Evolutionary conservation across 2,797 vertebrate species (phyloP).

Genomic region (Natrix natrix): DNA sequence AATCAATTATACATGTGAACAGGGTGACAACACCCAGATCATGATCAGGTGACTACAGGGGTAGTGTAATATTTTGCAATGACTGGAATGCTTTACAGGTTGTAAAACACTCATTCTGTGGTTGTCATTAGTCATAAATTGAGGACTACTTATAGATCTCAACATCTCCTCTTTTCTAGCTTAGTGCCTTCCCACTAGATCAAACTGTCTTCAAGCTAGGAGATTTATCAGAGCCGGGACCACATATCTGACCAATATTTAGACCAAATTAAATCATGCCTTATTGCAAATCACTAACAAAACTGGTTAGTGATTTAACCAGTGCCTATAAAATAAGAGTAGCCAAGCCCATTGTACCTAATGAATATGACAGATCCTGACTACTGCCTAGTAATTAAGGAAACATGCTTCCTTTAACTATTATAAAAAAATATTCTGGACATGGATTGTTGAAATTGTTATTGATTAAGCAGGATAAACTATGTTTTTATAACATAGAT

Average conservation of each 20-base stretch:
- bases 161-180: not conserved
- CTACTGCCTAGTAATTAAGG: not conserved
- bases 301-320: too few species aligned
- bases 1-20: not conserved
- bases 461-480: not conserved
- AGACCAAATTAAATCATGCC: not conserved
- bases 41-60: not conserved
- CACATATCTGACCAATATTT: not conserved
- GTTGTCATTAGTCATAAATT: not conserved
- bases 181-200: not conserved
- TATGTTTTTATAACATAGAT: not conserved
- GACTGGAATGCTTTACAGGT: not conserved
- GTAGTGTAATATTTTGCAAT: not conserved
- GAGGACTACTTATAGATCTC: not conserved
- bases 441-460: not conserved
- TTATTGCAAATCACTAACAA: not conserved
- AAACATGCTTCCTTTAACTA: not conserved
- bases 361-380: not conserved
- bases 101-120: not conserved
- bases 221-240: not conserved
- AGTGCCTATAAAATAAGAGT: not conserved
- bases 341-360: not conserved
- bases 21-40: not conserved
- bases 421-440: not conserved
- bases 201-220: not conserved